Conservation (phyloP, 2,113 vertebrate species). For the Puffinus mauretanicus region DNA sequence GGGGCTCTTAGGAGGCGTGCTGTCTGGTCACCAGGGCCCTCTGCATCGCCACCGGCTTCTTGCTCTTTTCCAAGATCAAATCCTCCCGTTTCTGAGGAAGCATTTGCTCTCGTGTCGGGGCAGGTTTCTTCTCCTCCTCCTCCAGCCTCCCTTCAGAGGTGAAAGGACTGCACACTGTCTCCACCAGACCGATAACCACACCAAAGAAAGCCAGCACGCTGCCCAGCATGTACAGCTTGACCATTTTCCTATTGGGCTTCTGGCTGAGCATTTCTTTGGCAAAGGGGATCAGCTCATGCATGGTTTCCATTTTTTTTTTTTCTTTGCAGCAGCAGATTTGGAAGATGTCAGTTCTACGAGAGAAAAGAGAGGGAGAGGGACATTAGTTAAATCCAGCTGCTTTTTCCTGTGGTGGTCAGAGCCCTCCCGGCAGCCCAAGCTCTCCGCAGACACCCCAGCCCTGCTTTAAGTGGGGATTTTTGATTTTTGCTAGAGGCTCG, state of each 20-base stretch:
- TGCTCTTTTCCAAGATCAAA: constrained; percentile 5
- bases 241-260: constrained; percentile 76
- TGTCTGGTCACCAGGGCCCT: constrained; percentile 71
- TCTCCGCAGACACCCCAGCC: not conserved
- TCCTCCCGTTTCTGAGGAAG: not conserved
- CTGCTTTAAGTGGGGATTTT: rapidly evolving
- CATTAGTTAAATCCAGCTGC: not conserved
- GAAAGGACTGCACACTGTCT: constrained; percentile 82
- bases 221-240: constrained; percentile 90
- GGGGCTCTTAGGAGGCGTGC: constrained; percentile 74
- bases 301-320: constrained; percentile 74
- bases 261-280: constrained; percentile 84
- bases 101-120: not conserved
- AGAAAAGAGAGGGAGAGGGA: not conserved
- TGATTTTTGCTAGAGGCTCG: not conserved
- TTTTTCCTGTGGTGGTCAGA: rapidly evolving
- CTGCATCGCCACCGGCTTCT: not conserved
- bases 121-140: constrained; percentile 13
- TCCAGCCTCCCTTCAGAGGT: constrained; percentile 47
- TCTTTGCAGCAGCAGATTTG: not conserved
- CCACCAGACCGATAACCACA: constrained; percentile 80
- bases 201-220: constrained; percentile 84
- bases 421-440: not conserved
- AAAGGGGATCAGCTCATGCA: constrained; percentile 86
- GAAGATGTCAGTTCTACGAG: not conserved